Evolutionary conservation across 2,888 invertebrate species (phyloP), one percentile per base, ranked within the genome.

Genomic region (Pherbina coryleti): DNA sequence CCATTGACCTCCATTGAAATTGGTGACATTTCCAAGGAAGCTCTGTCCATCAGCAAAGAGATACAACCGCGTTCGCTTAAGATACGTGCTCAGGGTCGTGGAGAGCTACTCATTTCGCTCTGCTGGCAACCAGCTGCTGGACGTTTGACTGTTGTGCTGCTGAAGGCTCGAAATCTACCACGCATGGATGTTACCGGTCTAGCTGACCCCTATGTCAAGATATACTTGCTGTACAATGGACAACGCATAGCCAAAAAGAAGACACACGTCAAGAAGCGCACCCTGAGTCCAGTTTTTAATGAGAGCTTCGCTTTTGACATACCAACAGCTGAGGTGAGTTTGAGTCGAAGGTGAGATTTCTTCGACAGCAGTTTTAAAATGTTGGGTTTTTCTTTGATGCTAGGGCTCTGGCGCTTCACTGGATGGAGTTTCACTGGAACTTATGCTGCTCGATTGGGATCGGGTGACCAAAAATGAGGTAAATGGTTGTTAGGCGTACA

Each of bases 251-350:
- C 98, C 70, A 99, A 99, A 92, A 98, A 98, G 93, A 98, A 99
- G 92, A 99, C 99, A 0, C 98, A 98, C 90, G 98, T 99, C 70
- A 98, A 98, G 93, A 99, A 98, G 90, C 93, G 98, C 77, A 99
- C 99, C 0, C 92, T 98, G 84, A 98, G 97, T 91, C 99, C 99
- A 0, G 98, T 99, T 76, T 99, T 98, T 92, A 99, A 99, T 91
- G 99, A 99, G 91, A 98, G 98, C 75, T 98, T 99, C 91, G 96
- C 98, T 75, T 99, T 99, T 89, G 98, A 99, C 86, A 96, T 99
- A 82, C 98, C 97, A 22, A 93, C 94, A 70, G 93, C 91, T 88
- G 91, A 91, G 95, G 90, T 90, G 77, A 80, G 84, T 79, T 11
- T 3, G 31, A 7, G 7, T 28, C 2, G 19, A 17, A 19, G 5